A percentile compares a stretch with the other conserved stretches of the same genome.
These are phyloP conservation scores for Apis florea DNA, from an alignment of 1,140 invertebrate species.

Conservation along the genomic window DNA sequence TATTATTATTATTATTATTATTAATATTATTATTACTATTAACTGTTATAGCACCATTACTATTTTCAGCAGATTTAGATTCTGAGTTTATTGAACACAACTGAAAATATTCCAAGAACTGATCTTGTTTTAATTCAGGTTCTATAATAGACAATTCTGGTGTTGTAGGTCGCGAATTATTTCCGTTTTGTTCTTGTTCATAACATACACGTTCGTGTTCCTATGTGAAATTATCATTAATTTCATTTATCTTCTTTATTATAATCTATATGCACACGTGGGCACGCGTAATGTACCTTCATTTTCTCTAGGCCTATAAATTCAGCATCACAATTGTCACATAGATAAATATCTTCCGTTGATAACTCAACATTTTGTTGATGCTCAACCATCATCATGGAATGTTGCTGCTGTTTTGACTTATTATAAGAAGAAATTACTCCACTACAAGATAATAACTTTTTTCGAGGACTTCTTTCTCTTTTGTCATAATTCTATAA, in stretches of 20 bases:
- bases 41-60: constrained; percentile 12
- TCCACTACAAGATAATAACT: constrained; percentile 68
- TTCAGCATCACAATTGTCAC: constrained; percentile 87
- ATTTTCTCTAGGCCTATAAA: constrained; percentile 81
- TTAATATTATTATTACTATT: constrained; percentile 5
- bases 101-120: constrained; percentile 77
- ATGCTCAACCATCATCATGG: constrained; percentile 79
- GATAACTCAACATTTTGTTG: constrained; percentile 58
- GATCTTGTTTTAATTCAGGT: constrained; percentile 72
- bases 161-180: constrained; percentile 69
- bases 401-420: constrained; percentile 72
- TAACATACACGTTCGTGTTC: constrained; percentile 81
- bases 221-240: constrained; percentile 61
- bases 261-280: background rate
- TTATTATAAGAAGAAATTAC: constrained; percentile 71
- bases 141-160: constrained; percentile 61
- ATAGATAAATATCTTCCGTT: constrained; percentile 85
- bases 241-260: background rate
- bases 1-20: background rate
- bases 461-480: constrained; percentile 71
- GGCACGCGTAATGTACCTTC: constrained; percentile 75
- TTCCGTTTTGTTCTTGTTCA: constrained; percentile 60
- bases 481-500: constrained; percentile 77
- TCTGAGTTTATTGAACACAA: constrained; percentile 63
- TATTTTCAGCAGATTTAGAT: constrained; percentile 5